phyloP scores from a whole-genome alignment of 2,797 vertebrate species.

The Alcedo atthis region DNA sequence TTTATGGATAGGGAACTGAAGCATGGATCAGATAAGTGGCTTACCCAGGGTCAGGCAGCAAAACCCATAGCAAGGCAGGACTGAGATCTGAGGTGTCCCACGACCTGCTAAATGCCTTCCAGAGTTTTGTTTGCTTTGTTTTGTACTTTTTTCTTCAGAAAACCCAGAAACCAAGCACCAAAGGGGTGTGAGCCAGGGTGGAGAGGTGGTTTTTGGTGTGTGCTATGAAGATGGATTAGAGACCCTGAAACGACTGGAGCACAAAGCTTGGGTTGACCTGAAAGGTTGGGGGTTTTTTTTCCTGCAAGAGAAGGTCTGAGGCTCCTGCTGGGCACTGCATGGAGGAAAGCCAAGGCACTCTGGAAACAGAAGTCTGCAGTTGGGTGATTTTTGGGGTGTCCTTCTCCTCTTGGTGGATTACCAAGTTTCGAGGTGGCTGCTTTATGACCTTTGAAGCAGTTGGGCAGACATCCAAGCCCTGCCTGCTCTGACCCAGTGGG shows the following conservation, averaged over 20 bases:
- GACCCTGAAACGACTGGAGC: not conserved
- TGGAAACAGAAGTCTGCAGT: not conserved
- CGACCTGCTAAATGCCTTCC: not conserved
- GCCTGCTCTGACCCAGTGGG: not conserved
- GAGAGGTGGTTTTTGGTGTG: not conserved
- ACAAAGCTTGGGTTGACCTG: not conserved
- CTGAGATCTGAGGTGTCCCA: not conserved
- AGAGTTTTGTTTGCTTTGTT: not conserved
- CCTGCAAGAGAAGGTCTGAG: not conserved
- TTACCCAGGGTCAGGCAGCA: not conserved
- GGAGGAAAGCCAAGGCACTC: rapidly evolving
- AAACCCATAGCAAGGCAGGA: not conserved
- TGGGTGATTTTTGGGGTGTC: not conserved
- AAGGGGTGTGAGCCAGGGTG: rapidly evolving
- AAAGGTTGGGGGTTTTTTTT: not conserved
- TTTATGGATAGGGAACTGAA: not conserved
- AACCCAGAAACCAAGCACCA: not conserved
- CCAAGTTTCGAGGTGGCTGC: not conserved
- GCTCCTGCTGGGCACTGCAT: not conserved
- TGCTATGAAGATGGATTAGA: not conserved
- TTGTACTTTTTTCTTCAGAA: not conserved
- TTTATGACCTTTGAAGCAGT: not conserved
- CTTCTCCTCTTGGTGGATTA: not conserved
- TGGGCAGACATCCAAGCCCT: not conserved
- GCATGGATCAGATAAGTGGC: not conserved